phyloP scores from a whole-genome alignment of 64 coral and sea anemone genomes.

The Hydrozoanthus tunicans region DNA sequence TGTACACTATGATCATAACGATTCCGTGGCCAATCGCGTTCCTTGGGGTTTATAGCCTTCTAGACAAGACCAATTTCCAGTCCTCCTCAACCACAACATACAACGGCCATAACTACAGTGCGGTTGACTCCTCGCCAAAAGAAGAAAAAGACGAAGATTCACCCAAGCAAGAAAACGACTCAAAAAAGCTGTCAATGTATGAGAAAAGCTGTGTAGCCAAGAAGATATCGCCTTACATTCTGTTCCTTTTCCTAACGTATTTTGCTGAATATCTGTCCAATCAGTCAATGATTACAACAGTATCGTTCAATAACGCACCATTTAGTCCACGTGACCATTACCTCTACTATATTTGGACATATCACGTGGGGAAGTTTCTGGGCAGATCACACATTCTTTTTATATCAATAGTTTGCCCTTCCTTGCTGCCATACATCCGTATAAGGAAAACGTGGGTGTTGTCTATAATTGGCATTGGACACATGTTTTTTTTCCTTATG shows the following conservation, averaged over 20 bases:
- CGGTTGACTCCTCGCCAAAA: not conserved
- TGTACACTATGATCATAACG: conserved; percentile 73
- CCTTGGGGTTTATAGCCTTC: conserved; percentile 54
- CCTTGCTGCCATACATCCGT: conserved; percentile 51
- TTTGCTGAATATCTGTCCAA: conserved; percentile 89
- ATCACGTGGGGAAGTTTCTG: conserved; percentile 84
- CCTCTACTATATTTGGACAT: conserved; percentile 77
- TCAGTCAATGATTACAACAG: conserved; percentile 81
- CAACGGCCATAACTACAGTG: not conserved
- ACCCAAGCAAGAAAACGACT: not conserved
- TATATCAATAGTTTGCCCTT: conserved; percentile 56
- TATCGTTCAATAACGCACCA: conserved; percentile 63
- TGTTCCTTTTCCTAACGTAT: conserved; percentile 81
- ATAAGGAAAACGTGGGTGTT: conserved; percentile 83
- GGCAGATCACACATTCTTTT: conserved; percentile 82
- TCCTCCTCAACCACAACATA: not conserved
- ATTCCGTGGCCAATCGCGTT: conserved; percentile 73
- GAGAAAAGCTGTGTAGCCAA: conserved; percentile 56
- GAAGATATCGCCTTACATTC: conserved; percentile 71
- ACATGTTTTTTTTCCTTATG: conserved; percentile 68
- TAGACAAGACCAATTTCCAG: conserved; percentile 72
- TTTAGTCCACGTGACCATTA: conserved; percentile 90
- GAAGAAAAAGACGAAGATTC: not conserved
- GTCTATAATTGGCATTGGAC: conserved; percentile 59
- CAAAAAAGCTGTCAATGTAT: conserved; percentile 2